Percentiles rank a stretch among this genome's conserved stretches.
phyloP scores from a whole-genome alignment of 2,888 invertebrate species.

The Heteromurus nitidus region DNA sequence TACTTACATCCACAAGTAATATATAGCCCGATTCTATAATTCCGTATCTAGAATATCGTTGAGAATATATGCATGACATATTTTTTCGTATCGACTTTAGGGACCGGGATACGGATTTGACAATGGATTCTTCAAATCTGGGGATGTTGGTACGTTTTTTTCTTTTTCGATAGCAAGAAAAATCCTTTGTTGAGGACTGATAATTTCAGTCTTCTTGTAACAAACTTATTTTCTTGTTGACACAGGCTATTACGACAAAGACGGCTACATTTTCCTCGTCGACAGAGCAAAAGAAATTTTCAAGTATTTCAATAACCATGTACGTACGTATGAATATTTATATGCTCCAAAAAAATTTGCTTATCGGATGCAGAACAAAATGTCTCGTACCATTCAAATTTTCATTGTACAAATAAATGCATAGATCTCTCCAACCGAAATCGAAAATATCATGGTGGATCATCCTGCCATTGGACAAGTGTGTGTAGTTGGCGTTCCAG shows the following conservation, averaged over 20 bases:
- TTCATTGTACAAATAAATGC: too few relatives aligned
- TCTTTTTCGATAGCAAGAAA: too few relatives aligned
- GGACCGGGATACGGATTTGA: constrained; percentile 67
- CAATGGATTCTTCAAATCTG: constrained; percentile 68
- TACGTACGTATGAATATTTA: constrained; percentile 20
- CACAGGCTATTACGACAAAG: constrained; percentile 67
- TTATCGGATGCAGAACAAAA: too few relatives aligned
- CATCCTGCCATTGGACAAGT: constrained; percentile 60
- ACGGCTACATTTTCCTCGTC: constrained; percentile 68
- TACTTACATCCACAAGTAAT: constrained; percentile 65
- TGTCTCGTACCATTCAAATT: background rate
- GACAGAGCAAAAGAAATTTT: constrained; percentile 72
- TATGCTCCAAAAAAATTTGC: too few relatives aligned
- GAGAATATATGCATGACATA: too few relatives aligned
- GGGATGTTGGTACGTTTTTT: constrained; percentile 71
- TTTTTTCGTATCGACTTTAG: too few relatives aligned
- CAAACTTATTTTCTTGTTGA: too few relatives aligned
- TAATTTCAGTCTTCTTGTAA: too few relatives aligned
- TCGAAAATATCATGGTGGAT: constrained; percentile 56
- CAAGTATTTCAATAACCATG: constrained; percentile 70
- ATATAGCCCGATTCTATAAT: too few relatives aligned
- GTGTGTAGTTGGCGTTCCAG: constrained; percentile 69
- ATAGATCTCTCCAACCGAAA: constrained; percentile 61
- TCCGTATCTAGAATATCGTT: too few relatives aligned
- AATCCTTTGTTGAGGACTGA: too few relatives aligned